Base-by-base conservation (phyloP, 2,888 invertebrate species). In the Panzeria rudis region DNA sequence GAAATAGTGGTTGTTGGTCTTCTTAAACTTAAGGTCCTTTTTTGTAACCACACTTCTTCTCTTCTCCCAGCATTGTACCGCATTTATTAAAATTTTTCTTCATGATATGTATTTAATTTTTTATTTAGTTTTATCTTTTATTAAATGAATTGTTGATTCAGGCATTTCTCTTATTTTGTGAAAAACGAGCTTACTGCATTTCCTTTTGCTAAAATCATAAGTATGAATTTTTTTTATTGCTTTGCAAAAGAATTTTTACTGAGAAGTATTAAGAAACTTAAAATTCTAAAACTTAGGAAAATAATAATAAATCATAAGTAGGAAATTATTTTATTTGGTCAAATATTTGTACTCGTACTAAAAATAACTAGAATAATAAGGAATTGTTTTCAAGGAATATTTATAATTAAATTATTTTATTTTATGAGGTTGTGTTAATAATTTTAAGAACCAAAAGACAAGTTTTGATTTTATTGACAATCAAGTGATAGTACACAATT, bases 71-170 rank as follows among this genome's bases (percentile, higher is more conserved):
- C 9, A 5, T 9, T 56, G 8, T 29, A 3, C 7, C 8, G n/a
- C 15, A 7, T 56, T 32, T 56, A 29, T 13, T 56, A 29, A 29
- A 56, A n/a, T 32, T 56, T 56, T 29, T 56, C 15, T 32, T 56
- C 17, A 8, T 56, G 17, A 23, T n/a, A 13, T 25, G 8, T 13
- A 29, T 59, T 68, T 59, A n/a, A 59, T 77, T 75, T 56, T 13
- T 61, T 8, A 32, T 47, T 29, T 9, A 41, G 15, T 41, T 54
- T 59, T 17, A 50, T 66, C 44, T 78, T 35, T 61, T 15, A 47
- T 59, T 23, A 76, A 81, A 66, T 35, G 29, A 84, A 76, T 72
- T 81, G 80, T 84, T 81, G 71, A 80, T 61, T 81, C 80, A 84
- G 81, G 71, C 69, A 81, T 84, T 84, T 78, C 17, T 38, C 17